These are phyloP conservation scores for Drosophila testacea DNA, from an alignment of 2,888 invertebrate species.

Conservation along the genomic window DNA sequence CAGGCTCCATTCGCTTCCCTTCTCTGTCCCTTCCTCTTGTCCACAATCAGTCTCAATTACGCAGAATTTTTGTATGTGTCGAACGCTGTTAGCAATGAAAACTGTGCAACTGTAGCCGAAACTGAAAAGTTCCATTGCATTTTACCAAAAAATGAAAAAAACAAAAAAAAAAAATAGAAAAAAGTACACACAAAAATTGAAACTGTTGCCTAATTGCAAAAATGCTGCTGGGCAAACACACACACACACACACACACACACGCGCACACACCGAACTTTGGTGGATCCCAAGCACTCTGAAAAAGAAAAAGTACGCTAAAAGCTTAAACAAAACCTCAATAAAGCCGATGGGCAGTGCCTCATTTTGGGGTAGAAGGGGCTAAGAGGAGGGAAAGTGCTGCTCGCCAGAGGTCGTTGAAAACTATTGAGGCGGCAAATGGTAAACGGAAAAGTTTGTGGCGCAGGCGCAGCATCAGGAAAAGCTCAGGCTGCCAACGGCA, in stretches of 20 bases:
- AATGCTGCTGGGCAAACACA: conserved; percentile 75
- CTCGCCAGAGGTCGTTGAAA: conserved; percentile 51
- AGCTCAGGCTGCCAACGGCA: conserved; percentile 33
- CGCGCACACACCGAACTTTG: conserved; percentile 37
- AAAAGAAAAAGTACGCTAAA: conserved; percentile 73
- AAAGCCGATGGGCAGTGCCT: conserved; percentile 58
- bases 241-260: conserved; percentile 24
- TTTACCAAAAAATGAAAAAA: conserved; percentile 39
- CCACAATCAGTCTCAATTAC: conserved; percentile 77
- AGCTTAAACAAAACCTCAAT: conserved; percentile 81
- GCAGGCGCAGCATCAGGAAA: conserved; percentile 61
- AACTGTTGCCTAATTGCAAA: conserved; percentile 81
- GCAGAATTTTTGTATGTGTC: conserved; percentile 73
- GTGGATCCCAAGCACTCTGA: conserved; percentile 34
- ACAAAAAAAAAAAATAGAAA: conserved; percentile 21
- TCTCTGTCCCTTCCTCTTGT: not conserved
- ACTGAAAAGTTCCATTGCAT: conserved; percentile 74
- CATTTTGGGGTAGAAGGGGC: not conserved
- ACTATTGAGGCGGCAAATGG: conserved; percentile 78
- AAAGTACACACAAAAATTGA: conserved; percentile 51
- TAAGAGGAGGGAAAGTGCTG: not conserved
- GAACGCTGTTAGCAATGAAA: conserved; percentile 77
- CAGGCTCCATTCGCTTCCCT: conserved; percentile 3
- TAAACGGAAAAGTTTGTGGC: conserved; percentile 77
- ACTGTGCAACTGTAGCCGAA: conserved; percentile 44